These are phyloP conservation scores for Odontamblyopus lacepedii DNA, from an alignment of 2,797 vertebrate species.

Conservation along the genomic window DNA sequence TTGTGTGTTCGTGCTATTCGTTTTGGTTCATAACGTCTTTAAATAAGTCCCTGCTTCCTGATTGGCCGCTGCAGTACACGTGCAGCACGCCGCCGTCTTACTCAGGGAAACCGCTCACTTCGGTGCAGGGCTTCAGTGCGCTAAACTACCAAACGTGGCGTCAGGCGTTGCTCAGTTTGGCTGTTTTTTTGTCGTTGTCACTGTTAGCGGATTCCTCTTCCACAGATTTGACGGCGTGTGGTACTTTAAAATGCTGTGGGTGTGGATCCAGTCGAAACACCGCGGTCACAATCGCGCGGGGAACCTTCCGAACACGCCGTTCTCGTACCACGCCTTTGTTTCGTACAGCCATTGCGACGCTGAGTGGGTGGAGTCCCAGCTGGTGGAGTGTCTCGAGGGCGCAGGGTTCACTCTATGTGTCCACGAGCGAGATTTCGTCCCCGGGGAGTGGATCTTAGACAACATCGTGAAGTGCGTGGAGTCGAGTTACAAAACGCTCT, in stretches of 20 bases:
- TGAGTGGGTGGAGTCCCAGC: slow-evolving; percentile 78
- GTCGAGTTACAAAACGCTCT: slow-evolving; percentile 87
- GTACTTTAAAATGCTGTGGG: slow-evolving; percentile 84
- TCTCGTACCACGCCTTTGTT: slow-evolving; percentile 83
- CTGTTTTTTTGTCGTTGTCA: slow-evolving; percentile 48
- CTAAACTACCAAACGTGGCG: slow-evolving; percentile 73
- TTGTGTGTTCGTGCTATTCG: slow-evolving; percentile 69
- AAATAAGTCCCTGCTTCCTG: slow-evolving; percentile 74
- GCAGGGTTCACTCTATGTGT: slow-evolving; percentile 77
- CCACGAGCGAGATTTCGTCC: slow-evolving; percentile 85
- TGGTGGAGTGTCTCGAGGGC: slow-evolving; percentile 77
- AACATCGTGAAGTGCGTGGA: slow-evolving; percentile 88
- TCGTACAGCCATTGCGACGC: slow-evolving; percentile 86
- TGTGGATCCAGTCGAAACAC: slow-evolving; percentile 83
- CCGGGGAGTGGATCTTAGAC: slow-evolving; percentile 86
- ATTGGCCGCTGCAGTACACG: slow-evolving; percentile 79
- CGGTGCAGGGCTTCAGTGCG: slow-evolving; percentile 71
- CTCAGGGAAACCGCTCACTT: slow-evolving; percentile 63
- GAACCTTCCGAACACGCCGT: slow-evolving; percentile 38
- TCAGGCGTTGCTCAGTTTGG: slow-evolving; percentile 53
- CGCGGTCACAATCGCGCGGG: slow-evolving; percentile 45
- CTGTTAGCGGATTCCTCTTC: slow-evolving; percentile 50
- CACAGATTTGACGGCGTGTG: slow-evolving; percentile 80
- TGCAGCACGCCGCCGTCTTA: slow-evolving; percentile 73
- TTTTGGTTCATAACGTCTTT: slow-evolving; percentile 59